A percentile compares a stretch with the other conserved stretches of the same genome.
These are phyloP conservation scores for Centrocercus urophasianus DNA, from an alignment of 2,113 vertebrate species.

Conservation along the genomic window DNA sequence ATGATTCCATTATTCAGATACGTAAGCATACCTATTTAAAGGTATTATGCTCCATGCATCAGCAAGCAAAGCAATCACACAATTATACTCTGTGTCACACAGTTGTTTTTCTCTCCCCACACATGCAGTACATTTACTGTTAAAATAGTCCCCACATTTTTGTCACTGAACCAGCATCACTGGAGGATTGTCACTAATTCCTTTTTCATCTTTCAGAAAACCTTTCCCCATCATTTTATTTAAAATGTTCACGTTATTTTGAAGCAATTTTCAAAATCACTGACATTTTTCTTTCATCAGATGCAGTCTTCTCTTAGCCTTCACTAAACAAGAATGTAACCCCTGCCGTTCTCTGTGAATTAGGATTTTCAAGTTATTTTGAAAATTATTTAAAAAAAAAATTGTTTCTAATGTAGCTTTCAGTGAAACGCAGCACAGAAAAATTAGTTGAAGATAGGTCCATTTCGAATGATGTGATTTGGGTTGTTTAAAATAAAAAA, in stretches of 20 bases:
- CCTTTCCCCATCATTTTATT: constrained; percentile 10
- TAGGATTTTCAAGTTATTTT: constrained; percentile 42
- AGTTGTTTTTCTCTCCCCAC: background rate
- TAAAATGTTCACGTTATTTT: constrained; percentile 17
- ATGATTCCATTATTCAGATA: background rate
- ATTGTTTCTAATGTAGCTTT: background rate
- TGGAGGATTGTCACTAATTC: constrained; percentile 14
- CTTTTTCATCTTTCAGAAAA: constrained; percentile 26
- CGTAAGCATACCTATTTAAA: background rate
- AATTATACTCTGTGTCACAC: background rate
- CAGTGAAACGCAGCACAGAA: background rate
- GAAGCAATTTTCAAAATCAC: constrained; percentile 60
- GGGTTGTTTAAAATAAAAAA: background rate
- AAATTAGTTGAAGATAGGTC: background rate
- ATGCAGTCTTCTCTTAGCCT: constrained; percentile 12
- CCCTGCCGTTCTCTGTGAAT: constrained; percentile 28
- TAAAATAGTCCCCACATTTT: background rate
- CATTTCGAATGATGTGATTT: background rate
- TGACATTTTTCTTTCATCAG: constrained; percentile 42
- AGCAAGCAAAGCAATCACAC: background rate
- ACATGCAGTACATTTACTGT: background rate
- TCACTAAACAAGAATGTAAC: constrained; percentile 17
- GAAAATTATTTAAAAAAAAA: constrained; percentile 38
- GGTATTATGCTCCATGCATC: background rate
- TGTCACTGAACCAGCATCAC: constrained; percentile 6